Percentiles rank a stretch among this genome's conserved stretches.
Evolutionary conservation across 2,888 invertebrate species (phyloP).

Genomic region (Dimorphilus gyrociliatus): DNA sequence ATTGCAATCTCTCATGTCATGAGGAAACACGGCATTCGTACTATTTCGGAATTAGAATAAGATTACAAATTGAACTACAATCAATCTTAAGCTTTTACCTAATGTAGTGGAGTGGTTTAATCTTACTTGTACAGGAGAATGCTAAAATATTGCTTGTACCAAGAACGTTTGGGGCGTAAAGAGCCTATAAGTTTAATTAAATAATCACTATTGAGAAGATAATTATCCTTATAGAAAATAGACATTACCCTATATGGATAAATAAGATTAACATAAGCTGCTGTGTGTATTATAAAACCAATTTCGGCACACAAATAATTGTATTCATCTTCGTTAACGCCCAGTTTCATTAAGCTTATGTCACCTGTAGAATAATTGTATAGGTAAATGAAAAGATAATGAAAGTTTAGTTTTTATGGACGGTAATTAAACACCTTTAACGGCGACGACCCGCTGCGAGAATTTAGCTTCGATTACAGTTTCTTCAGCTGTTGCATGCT

Average conservation of each 20-base stretch:
- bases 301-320: constrained; percentile 34
- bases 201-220: no score
- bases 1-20: constrained; percentile 20
- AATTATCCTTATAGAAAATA: no score
- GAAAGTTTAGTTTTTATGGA: neutral
- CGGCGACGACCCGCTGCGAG: constrained; percentile 21
- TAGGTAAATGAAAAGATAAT: neutral
- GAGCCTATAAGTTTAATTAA: constrained; percentile 30
- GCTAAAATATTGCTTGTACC: constrained; percentile 37
- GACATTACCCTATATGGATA: constrained; percentile 33
- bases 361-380: no score
- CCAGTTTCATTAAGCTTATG: constrained; percentile 33
- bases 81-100: constrained; percentile 18
- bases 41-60: constrained; percentile 15
- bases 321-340: constrained; percentile 35
- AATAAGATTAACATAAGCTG: constrained; percentile 38
- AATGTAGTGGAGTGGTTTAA: constrained; percentile 38
- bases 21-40: constrained; percentile 37
- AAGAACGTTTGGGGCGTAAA: constrained; percentile 36
- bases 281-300: constrained; percentile 37
- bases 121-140: constrained; percentile 36
- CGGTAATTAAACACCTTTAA: constrained; percentile 20
- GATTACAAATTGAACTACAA: no score
- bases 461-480: constrained; percentile 14
- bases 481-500: constrained; percentile 17